A percentile compares a stretch with the other conserved stretches of the same genome.
Conservation (phyloP, 2,113 vertebrate genomes). For the Hyaena hyaena region DNA sequence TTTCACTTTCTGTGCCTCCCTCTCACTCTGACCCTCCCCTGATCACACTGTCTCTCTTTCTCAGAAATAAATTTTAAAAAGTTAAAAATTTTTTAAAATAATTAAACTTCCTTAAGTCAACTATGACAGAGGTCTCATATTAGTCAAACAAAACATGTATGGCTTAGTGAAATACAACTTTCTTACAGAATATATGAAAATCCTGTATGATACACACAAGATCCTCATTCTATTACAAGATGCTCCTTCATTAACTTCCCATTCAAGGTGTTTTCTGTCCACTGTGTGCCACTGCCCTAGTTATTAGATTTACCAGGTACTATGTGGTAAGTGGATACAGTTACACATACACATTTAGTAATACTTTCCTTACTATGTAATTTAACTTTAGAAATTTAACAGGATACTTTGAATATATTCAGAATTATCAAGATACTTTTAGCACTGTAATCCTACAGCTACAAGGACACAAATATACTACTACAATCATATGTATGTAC, state of each 20-base stretch:
- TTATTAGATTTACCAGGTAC: neutral
- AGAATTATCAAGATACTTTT: neutral
- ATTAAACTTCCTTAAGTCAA: slow-evolving; percentile 3
- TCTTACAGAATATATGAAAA: neutral
- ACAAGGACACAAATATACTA: neutral
- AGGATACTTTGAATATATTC: neutral
- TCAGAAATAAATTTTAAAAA: too few species aligned
- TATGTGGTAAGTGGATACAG: neutral
- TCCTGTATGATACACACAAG: neutral
- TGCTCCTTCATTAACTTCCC: neutral
- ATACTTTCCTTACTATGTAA: neutral
- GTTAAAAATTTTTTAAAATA: neutral
- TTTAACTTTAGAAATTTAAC: slow-evolving; percentile 22
- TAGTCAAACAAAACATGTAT: neutral
- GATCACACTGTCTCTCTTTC: too few species aligned
- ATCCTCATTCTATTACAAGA: slow-evolving; percentile 29
- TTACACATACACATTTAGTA: neutral
- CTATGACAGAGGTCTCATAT: neutral
- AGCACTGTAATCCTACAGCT: neutral
- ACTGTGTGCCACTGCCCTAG: neutral
- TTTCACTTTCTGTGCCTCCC: too few species aligned
- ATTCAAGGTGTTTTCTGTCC: slow-evolving; percentile 52
- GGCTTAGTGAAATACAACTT: slow-evolving; percentile 41
- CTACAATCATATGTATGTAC: neutral
- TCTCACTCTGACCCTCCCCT: too few species aligned